phyloP scores from a whole-genome alignment of 2,888 invertebrate species.

The Bombylius major region DNA sequence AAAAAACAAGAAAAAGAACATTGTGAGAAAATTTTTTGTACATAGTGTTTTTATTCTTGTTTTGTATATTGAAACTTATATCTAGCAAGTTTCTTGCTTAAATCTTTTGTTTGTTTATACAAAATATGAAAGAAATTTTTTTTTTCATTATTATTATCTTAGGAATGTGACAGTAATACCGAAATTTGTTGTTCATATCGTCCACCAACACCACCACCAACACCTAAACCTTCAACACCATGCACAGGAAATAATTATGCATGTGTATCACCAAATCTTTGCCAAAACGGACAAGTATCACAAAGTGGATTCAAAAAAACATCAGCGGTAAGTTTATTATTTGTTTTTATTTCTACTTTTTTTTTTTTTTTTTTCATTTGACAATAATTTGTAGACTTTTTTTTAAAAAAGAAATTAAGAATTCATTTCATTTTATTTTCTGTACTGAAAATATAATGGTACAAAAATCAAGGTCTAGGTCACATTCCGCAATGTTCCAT shows the following conservation, averaged over 20 bases:
- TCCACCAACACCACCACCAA: constrained; percentile 18
- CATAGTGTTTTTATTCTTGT: too few species aligned
- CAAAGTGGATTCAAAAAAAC: constrained; percentile 26
- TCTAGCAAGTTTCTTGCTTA: background rate
- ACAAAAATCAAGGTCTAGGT: background rate
- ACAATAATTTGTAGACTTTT: too few species aligned
- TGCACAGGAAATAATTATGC: constrained; percentile 26
- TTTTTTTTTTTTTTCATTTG: background rate
- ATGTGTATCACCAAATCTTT: constrained; percentile 30
- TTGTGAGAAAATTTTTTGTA: too few species aligned
- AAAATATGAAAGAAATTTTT: constrained; percentile 15
- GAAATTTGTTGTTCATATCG: constrained; percentile 37
- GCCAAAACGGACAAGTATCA: constrained; percentile 30
- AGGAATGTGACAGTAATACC: constrained; percentile 35
- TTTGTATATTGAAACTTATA: too few species aligned
- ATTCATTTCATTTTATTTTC: too few species aligned
- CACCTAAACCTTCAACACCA: constrained; percentile 20
- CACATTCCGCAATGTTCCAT: background rate
- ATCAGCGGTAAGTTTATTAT: constrained; percentile 27
- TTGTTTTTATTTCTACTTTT: background rate
- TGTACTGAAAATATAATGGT: too few species aligned
- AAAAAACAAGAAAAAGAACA: too few species aligned
- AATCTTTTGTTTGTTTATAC: background rate
- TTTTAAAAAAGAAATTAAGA: too few species aligned
- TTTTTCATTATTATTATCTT: constrained; percentile 18